Base-by-base conservation (phyloP, 1,140 invertebrate species). In the Aphelenchoides avenae region DNA sequence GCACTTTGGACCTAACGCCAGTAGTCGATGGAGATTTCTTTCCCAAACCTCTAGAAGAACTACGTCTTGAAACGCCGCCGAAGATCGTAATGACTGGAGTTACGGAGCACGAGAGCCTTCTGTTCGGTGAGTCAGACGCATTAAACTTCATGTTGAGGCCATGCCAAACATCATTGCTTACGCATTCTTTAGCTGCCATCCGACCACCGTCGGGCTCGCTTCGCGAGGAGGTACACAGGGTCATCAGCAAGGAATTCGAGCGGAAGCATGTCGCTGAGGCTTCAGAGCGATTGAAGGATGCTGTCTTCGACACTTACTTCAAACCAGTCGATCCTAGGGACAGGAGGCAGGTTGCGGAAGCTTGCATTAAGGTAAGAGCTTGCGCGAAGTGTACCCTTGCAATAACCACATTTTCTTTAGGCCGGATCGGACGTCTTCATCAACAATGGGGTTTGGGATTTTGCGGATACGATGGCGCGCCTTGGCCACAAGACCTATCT, bases 1-100 rank as follows among this genome's bases (percentile, higher is more conserved):
- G 57, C 49, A 11, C 15, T n/a, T 15, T 64, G 11, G 36, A 43
- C 34, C n/a, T 56, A 15, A 53, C 57, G 20, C 62, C 66, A 31
- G 64, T 52, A 3, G 41, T 75, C 5, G 70, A 71, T 37, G 64
- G 59, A 20, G 59, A 67, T 15, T 76, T 71, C 43, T 57, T 71
- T 18, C 73, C 70, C 7, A 51, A 64, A 31, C 42, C 52, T 22
- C 22, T 70, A 4, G 40, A 61, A 27, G 58, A 73, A 37, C 31
- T 71, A n/a, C 33, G 70, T 36, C 52, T 48, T 27, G 70, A 71
- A 60, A 54, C 59, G 7, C 61, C 68, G 24, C 39, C 27, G 24
- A 71, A 71, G 44, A 39, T 36, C 9, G 44, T 56, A n/a, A 62
- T 71, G 40, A 42, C 46, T n/a, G 70, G 70, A 11, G 37, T 72